Conservation (phyloP, 2,888 invertebrate species). For the Mayetiola destructor region DNA sequence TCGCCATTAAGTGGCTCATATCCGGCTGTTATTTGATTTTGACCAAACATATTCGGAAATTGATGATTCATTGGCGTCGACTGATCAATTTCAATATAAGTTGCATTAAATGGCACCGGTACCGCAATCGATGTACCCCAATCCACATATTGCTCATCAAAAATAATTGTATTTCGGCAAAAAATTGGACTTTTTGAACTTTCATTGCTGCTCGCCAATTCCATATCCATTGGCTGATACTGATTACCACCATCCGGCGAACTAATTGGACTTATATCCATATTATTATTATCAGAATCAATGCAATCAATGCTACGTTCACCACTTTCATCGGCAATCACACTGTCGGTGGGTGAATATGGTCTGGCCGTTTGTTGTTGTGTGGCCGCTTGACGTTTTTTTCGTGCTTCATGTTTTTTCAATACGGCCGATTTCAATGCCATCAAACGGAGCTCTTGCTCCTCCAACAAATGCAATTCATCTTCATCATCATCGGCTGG, state of each 20-base stretch:
- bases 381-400: constrained; percentile 28
- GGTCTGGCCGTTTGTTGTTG: constrained; percentile 23
- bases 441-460: constrained; percentile 30
- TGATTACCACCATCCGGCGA: constrained; percentile 24
- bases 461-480: constrained; percentile 22
- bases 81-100: not conserved
- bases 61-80: not conserved
- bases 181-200: constrained; percentile 12
- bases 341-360: constrained; percentile 32
- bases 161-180: not conserved
- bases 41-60: not conserved
- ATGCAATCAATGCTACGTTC: constrained; percentile 1
- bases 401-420: constrained; percentile 29
- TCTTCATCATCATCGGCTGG: constrained; percentile 4
- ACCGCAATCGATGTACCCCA: not conserved
- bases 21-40: not conserved
- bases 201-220: constrained; percentile 31
- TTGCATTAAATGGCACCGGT: not conserved
- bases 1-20: not conserved
- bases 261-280: constrained; percentile 31
- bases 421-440: constrained; percentile 33
- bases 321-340: not conserved
- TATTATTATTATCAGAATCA: constrained; percentile 20
- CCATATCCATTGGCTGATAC: constrained; percentile 31
- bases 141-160: not conserved